Conservation (phyloP, 1,140 invertebrate species). For the Antheraea pernyi region DNA sequence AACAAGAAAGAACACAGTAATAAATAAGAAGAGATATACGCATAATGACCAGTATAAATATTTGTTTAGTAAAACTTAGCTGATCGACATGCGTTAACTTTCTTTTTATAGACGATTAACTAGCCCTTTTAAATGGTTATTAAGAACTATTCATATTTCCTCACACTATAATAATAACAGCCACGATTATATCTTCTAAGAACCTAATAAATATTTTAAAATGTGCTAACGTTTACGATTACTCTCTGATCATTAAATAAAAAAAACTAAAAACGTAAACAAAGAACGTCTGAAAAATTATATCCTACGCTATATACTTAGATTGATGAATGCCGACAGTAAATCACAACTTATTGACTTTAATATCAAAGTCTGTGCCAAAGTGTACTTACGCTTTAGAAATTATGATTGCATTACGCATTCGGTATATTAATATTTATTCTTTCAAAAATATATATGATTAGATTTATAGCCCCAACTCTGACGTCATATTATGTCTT, state of each 20-base stretch:
- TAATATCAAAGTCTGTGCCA: constrained; percentile 10
- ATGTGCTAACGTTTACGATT: constrained; percentile 14
- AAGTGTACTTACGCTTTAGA: constrained; percentile 5
- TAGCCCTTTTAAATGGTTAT: not conserved
- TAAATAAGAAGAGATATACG: not conserved
- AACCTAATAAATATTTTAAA: constrained; percentile 3
- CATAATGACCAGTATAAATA: too few species aligned
- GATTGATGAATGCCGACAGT: constrained; percentile 27
- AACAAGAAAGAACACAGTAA: not conserved
- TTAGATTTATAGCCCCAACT: constrained; percentile 4
- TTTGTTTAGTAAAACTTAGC: too few species aligned
- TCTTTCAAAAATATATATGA: constrained; percentile 7
- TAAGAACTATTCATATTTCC: not conserved
- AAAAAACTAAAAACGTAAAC: constrained; percentile 18
- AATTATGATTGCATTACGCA: constrained; percentile 5
- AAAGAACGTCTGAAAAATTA: constrained; percentile 26
- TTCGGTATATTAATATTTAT: constrained; percentile 10
- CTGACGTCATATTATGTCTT: constrained; percentile 12
- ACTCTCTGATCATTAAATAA: constrained; percentile 17
- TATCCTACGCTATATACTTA: constrained; percentile 31
- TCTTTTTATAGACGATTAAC: not conserved
- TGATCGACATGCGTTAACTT: too few species aligned
- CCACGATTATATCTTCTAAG: not conserved
- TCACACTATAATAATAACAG: not conserved
- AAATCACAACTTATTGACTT: constrained; percentile 25